These are phyloP conservation scores for Erebia ligea DNA, from an alignment of 2,888 invertebrate species.

Conservation along the genomic window DNA sequence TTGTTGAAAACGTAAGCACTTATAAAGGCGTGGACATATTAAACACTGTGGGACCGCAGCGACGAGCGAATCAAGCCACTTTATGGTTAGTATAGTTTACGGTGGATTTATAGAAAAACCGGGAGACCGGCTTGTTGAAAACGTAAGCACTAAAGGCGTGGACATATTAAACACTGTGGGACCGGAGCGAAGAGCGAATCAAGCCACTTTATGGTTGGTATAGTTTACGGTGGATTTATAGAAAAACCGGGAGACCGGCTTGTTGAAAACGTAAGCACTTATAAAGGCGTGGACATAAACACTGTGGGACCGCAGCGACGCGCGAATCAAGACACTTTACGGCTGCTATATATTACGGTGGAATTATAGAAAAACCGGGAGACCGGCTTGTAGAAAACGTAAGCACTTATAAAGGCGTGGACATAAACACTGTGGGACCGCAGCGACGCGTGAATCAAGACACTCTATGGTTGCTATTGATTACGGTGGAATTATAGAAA, in stretches of 20 bases:
- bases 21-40: not conserved
- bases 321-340: conserved; percentile 54
- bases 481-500: conserved; percentile 38
- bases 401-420: not conserved
- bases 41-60: not conserved
- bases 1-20: not conserved
- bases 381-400: not conserved
- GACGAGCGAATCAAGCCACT: conserved; percentile 54
- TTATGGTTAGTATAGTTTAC: no score
- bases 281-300: not conserved
- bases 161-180: not conserved
- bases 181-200: conserved; percentile 48
- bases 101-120: conserved; percentile 33
- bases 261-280: not conserved
- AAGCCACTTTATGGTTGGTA: conserved; percentile 48
- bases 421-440: not conserved
- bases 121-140: not conserved
- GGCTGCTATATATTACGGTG: conserved; percentile 56
- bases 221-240: conserved; percentile 53
- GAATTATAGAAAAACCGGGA: not conserved
- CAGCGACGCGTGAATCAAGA: conserved; percentile 53
- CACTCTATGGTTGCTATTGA: no score
- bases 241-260: not conserved
- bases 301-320: not conserved
- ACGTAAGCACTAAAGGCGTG: not conserved